Evolutionary conservation across 2,888 invertebrate genomes (phyloP), one percentile per base, ranked within the genome.

Genomic region (Busseola fusca): DNA sequence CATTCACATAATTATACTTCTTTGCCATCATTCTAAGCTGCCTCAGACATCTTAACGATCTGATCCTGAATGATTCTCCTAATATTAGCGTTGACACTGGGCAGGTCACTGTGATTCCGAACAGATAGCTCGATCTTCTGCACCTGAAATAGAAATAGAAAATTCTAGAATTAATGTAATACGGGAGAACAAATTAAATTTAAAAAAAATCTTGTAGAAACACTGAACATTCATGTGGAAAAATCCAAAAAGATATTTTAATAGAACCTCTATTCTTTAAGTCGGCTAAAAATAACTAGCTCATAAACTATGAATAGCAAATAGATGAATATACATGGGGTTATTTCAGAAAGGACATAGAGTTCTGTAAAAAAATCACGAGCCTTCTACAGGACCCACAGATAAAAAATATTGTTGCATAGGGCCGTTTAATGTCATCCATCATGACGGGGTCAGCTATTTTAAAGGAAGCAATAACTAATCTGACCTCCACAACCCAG

Each of bases 21-120:
- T 18, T 27, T 18, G 30, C 18, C 9, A 56, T 10, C 30, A 14
- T 14, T 12, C 50, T 76, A 71, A 21, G 40, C 6, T 34, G 42
- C 25, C 1, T 25, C 74, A 1, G 83, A 73, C 87, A 89, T 91
- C 64, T 86, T 93, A 0, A 89, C 88, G 4, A 94, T 87, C 37
- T 93, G 88, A 1, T 94, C 89, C 27, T 92, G 87, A 4, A 95
- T 95, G 4, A 94, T 88, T 52, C 93, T 96, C 65, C 96, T 97
- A 56, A 98, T 98, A 88, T 98, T 98, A 0, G 97, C 98, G 92
- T 98, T 98, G 0, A 98, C 98, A 88, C 97, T 96, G 7, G 97
- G 97, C 73, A 98, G 88, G 0, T 96, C 93, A 10, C 93, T 94
- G 59, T 96, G 96, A 69, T 94, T 97, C 65, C 98, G 94, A 0